A percentile compares a stretch with the other conserved stretches of the same genome.
phyloP scores from a whole-genome alignment of 2,797 vertebrate genomes.

The Scolopax rusticola region DNA sequence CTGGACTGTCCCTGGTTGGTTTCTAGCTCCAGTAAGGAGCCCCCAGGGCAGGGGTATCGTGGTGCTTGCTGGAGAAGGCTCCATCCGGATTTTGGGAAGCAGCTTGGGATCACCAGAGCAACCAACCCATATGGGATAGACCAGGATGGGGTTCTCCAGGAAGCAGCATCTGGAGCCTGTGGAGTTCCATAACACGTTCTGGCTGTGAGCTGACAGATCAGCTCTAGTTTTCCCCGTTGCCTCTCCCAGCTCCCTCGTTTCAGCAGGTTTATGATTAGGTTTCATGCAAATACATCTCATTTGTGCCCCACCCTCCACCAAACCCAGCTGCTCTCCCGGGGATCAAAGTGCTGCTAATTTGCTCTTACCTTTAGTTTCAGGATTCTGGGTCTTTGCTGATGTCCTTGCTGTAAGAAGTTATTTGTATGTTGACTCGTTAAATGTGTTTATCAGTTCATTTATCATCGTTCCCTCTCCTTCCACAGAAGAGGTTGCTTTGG shows the following conservation, averaged over 20 bases:
- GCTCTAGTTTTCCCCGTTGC: not conserved
- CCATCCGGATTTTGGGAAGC: rapidly evolving
- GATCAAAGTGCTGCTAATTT: not conserved
- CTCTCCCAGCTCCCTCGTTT: not conserved
- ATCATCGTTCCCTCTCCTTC: not conserved
- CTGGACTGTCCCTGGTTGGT: not conserved
- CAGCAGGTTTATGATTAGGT: not conserved
- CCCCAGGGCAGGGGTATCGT: not conserved
- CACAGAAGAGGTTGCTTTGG: not conserved
- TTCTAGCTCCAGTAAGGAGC: not conserved
- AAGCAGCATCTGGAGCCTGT: not conserved
- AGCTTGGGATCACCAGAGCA: not conserved
- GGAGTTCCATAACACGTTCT: not conserved
- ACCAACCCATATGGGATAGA: rapidly evolving
- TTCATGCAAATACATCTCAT: not conserved
- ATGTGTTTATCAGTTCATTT: not conserved
- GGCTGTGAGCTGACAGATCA: not conserved
- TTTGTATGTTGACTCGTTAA: not conserved
- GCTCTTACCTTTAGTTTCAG: not conserved
- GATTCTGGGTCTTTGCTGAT: not conserved
- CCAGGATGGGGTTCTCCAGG: rapidly evolving
- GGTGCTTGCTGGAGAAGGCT: not conserved
- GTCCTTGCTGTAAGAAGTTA: not conserved
- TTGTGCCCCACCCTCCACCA: not conserved
- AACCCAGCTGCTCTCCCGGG: not conserved